These are phyloP conservation scores for Simalia tracyae DNA, from an alignment of 2,797 vertebrate species.

Conservation along the genomic window DNA sequence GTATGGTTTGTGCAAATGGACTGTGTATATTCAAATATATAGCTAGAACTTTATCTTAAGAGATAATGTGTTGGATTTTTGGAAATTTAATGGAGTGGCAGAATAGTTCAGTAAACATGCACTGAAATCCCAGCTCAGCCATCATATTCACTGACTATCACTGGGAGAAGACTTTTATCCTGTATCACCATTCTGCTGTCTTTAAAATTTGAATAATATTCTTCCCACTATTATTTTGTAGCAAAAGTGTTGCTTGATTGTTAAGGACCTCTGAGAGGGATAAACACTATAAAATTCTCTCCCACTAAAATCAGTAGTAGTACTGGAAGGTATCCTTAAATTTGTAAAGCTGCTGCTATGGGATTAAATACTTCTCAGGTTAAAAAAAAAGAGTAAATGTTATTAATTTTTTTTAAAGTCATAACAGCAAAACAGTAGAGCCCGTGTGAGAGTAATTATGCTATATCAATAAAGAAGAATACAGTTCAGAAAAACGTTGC, in stretches of 20 bases:
- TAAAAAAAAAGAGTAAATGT: neutral
- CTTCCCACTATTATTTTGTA: neutral
- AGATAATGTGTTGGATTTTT: accelerated
- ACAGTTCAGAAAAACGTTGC: neutral
- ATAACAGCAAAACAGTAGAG: neutral
- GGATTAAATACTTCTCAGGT: neutral
- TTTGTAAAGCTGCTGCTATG: neutral
- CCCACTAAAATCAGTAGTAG: neutral
- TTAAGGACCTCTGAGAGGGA: neutral
- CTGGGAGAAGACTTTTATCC: neutral
- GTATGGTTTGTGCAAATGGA: neutral
- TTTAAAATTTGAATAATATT: neutral
- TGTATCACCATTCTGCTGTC: neutral
- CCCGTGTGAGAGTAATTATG: neutral
- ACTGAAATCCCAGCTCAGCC: neutral
- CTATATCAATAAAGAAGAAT: neutral
- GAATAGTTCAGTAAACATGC: neutral
- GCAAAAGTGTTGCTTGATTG: neutral
- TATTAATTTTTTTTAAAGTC: neutral
- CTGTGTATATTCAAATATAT: neutral
- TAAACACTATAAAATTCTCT: neutral
- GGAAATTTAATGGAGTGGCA: neutral
- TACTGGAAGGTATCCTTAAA: neutral
- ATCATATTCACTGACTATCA: neutral
- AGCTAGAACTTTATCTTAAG: neutral